Conservation (phyloP, 2,113 vertebrate species). For the Petaurus breviceps region DNA sequence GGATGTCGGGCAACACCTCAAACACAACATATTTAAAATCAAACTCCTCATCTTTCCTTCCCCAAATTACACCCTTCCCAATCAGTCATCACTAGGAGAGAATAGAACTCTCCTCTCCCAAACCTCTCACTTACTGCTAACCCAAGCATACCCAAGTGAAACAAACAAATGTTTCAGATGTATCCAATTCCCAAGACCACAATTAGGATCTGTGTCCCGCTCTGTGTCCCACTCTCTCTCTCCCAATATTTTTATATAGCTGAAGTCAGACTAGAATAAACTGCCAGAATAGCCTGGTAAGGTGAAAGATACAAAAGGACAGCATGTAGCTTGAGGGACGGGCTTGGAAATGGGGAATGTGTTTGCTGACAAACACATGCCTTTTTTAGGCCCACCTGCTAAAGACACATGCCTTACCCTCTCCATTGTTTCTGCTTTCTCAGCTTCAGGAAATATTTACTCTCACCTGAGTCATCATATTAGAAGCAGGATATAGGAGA, state of each 20-base stretch:
- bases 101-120: not conserved
- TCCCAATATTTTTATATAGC: not conserved
- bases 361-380: not conserved
- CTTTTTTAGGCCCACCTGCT: not conserved
- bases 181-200: not conserved
- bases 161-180: not conserved
- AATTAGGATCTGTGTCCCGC: not conserved
- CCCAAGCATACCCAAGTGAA: not conserved
- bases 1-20: not conserved
- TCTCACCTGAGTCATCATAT: not conserved
- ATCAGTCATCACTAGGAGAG: not conserved
- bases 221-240: not conserved
- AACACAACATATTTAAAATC: too few relatives aligned
- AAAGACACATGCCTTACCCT: not conserved
- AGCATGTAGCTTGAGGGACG: not conserved
- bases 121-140: not conserved
- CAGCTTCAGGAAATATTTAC: not conserved
- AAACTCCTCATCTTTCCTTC: too few relatives aligned
- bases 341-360: not conserved
- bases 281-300: too few relatives aligned
- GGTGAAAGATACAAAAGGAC: not conserved
- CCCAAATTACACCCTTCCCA: not conserved
- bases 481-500: not conserved
- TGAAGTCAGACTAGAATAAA: not conserved
- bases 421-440: not conserved